Evolutionary conservation across 2,113 vertebrate species (phyloP).

Genomic region (Salvator merianae): DNA sequence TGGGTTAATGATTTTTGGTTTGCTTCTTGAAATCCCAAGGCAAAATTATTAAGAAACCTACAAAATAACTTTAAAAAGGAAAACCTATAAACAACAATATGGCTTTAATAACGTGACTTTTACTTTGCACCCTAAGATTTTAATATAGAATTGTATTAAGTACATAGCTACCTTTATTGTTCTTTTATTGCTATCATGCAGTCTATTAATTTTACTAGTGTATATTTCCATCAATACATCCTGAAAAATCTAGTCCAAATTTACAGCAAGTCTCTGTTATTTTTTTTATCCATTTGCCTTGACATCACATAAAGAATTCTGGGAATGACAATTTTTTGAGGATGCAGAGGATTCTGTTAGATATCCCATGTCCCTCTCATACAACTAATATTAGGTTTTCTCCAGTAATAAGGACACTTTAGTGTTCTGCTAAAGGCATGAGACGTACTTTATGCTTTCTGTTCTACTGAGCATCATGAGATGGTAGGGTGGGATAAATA

Average conservation of each 20-base stretch:
- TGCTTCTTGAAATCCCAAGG: slow-evolving; percentile 18
- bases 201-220: background rate
- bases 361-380: background rate
- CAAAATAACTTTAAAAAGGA: background rate
- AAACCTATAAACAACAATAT: background rate
- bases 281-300: background rate
- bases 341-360: background rate
- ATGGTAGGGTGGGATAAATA: too few species aligned
- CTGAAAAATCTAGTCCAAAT: background rate
- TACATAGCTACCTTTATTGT: background rate
- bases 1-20: background rate
- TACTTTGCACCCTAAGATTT: background rate
- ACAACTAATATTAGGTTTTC: background rate
- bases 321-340: background rate
- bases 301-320: background rate
- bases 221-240: background rate
- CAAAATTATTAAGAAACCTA: background rate
- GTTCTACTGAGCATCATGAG: too few species aligned
- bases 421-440: too few species aligned
- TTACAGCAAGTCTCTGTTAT: too few species aligned
- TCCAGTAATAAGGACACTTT: background rate
- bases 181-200: background rate
- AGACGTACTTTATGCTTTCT: too few species aligned
- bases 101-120: background rate
- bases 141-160: slow-evolving; percentile 28